Percentiles rank a stretch among this genome's conserved stretches.
Conservation (phyloP, 2,797 vertebrate species). For the Lagorchestes hirsutus region DNA sequence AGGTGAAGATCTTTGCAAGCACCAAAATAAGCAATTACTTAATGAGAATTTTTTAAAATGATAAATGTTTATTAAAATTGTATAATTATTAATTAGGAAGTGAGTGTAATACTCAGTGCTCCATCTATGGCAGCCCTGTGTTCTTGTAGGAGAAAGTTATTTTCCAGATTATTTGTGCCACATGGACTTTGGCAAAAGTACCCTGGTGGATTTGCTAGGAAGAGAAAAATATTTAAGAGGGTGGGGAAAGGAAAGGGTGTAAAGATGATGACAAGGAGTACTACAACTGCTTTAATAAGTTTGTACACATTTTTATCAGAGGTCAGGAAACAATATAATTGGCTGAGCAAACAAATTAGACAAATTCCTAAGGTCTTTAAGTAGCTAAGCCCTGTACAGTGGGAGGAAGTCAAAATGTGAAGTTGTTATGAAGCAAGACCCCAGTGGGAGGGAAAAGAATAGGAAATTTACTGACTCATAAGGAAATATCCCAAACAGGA, state of each 20-base stretch:
- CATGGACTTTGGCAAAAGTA: neutral
- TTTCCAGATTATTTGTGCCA: neutral
- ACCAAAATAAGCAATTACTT: neutral
- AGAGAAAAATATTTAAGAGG: neutral
- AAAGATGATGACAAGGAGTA: neutral
- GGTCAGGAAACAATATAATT: neutral
- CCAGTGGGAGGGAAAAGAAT: neutral
- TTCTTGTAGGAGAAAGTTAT: neutral
- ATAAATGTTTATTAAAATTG: neutral
- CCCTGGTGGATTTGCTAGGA: neutral
- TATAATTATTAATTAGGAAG: neutral
- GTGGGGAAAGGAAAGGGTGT: neutral
- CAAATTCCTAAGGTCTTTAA: neutral
- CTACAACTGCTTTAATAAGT: neutral
- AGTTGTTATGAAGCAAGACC: neutral
- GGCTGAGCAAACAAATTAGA: neutral
- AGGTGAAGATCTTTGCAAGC: neutral
- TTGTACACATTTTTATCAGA: neutral
- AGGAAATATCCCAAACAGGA: neutral
- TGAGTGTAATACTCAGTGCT: neutral
- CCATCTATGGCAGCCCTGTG: neutral
- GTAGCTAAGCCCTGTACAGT: neutral
- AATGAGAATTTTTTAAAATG: neutral
- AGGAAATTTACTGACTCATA: neutral
- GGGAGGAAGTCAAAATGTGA: neutral